Evolutionary conservation across 2,113 vertebrate species (phyloP).

Genomic region (Caretta caretta): DNA sequence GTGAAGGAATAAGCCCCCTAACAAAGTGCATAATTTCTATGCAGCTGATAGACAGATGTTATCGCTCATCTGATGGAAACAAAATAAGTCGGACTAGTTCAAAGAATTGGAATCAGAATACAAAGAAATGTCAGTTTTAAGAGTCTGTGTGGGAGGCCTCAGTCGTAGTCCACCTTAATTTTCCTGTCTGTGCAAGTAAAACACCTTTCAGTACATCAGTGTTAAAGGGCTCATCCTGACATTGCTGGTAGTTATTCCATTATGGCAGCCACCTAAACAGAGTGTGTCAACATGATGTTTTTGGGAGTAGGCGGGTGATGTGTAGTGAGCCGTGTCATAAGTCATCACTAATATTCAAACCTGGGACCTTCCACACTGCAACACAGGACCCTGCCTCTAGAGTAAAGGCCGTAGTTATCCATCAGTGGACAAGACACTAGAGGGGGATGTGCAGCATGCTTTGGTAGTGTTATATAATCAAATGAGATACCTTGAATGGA

Average conservation of each 20-base stretch:
- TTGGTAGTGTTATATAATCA: neutral
- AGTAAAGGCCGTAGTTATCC: neutral
- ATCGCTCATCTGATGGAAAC: neutral
- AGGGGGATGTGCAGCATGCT: neutral
- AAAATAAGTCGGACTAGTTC: constrained; percentile 26
- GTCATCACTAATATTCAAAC: neutral
- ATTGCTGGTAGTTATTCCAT: neutral
- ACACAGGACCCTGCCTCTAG: neutral
- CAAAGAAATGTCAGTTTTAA: neutral
- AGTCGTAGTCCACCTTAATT: constrained; percentile 1
- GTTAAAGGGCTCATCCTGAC: neutral
- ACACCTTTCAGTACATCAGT: constrained; percentile 31
- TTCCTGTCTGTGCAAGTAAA: neutral
- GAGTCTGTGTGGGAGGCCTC: neutral
- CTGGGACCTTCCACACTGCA: neutral
- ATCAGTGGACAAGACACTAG: neutral
- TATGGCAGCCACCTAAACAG: neutral
- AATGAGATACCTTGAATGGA: neutral
- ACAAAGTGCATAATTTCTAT: constrained; percentile 3
- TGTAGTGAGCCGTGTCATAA: neutral
- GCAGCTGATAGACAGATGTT: constrained; percentile 19
- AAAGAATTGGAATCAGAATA: neutral
- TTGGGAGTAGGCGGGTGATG: neutral
- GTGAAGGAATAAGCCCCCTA: no score
- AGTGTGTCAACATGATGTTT: neutral